Conservation (phyloP, 2,113 vertebrate genomes). For the Galeopterus variegatus region DNA sequence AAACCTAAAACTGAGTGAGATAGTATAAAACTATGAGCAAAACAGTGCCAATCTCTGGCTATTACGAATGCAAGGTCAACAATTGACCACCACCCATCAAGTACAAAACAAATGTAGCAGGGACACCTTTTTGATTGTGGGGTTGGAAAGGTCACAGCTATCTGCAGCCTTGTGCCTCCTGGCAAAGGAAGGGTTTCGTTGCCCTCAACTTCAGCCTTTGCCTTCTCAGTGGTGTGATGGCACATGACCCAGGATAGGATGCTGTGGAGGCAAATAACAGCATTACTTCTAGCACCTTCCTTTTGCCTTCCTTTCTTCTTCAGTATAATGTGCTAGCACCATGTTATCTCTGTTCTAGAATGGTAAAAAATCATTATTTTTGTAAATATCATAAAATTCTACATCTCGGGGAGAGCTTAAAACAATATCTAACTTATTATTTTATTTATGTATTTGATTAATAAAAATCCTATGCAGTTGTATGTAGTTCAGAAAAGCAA, state of each 20-base stretch:
- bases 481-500: neutral
- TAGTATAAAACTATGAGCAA: neutral
- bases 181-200: neutral
- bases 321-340: neutral
- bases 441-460: neutral
- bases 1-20: conserved; percentile 9
- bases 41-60: neutral
- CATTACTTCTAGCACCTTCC: neutral
- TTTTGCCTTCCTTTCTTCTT: neutral
- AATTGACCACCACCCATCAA: neutral
- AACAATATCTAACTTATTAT: neutral
- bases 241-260: neutral
- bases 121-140: neutral
- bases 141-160: neutral
- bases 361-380: conserved; percentile 3
- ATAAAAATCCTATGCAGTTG: neutral
- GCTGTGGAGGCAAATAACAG: neutral
- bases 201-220: neutral
- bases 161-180: neutral
- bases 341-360: neutral
- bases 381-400: neutral
- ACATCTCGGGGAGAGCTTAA: neutral
- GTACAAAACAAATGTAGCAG: neutral
- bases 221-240: neutral
- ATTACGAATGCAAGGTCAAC: neutral